Conservation (phyloP, 2,113 vertebrate species). For the Amazona guildingii region DNA sequence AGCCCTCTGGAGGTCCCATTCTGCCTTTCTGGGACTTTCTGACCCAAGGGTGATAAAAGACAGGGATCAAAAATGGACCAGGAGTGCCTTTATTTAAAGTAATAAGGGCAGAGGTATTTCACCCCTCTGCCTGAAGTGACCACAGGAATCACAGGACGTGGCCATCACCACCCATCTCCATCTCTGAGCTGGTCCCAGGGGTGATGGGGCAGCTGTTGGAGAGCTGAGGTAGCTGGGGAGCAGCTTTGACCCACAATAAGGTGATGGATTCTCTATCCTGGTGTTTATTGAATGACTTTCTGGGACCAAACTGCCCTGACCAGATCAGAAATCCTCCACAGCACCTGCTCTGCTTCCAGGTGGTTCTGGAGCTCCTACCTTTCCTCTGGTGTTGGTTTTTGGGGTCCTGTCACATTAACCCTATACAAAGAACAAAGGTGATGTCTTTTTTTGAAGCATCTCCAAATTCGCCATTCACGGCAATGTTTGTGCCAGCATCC, state of each 20-base stretch:
- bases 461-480: not conserved
- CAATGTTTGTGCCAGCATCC: not conserved
- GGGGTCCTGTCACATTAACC: not conserved
- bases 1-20: not conserved
- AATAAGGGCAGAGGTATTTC: not conserved
- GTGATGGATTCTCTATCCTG: not conserved
- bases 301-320: not conserved
- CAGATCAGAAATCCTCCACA: not conserved
- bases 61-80: not conserved
- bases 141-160: not conserved
- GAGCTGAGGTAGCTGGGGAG: not conserved
- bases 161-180: not conserved
- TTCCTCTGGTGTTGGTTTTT: not conserved
- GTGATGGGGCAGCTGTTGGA: not conserved
- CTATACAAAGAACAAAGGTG: not conserved
- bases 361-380: not conserved
- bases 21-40: not conserved
- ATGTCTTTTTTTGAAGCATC: not conserved
- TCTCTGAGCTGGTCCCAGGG: not conserved
- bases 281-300: not conserved
- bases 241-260: not conserved
- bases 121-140: not conserved
- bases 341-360: not conserved
- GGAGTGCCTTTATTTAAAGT: not conserved
- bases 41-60: not conserved